Base-by-base conservation (phyloP, 1,140 invertebrate genomes). In the Drosophila lacertosa region DNA sequence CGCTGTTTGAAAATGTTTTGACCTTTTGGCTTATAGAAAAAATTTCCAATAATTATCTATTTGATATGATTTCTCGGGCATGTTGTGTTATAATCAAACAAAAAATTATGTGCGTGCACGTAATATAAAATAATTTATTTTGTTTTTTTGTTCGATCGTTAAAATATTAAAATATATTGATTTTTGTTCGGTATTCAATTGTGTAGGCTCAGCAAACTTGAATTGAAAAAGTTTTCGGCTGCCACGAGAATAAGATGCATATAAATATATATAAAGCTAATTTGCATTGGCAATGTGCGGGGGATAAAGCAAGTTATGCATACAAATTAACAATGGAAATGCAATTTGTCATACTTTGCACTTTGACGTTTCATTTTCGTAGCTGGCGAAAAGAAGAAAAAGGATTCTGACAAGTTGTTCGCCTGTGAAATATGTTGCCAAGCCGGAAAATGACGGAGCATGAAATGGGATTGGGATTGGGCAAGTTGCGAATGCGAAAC, bases 301-400 rank as follows among this genome's bases (percentile, higher is more conserved):
- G 18, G 18, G 15, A 3, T 15, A 13, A 24, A 16, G 33, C 66
- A 63, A 13, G 51, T 37, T 70, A 48, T 70, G 67, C 67, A 70
- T 70, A 65, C 67, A 70, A 70, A 70, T 70, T 64, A 70, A 65
- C 33, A 70, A 70, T 57, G 67, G 59, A 64, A 65, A 70, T 70
- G 67, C 60, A 70, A 70, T 70, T 70, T 70, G 67, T 65, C 59
- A 64, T 65, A 70, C 44, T 70, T 51, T 64, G 51, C 60, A 65
- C 51, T 65, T 57, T 70, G 67, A 70, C 67, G 60, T 83, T 83
- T 79, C 62, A 83, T 83, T 83, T 79, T 67, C 53, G 53, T 57
- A 32, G 40, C 35, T 33, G 35, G n/a, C 13, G 42, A 55, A 22
- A n/a, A 15, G 16, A 42, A 33, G 51, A 18, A 42, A 58, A 35